Base-by-base conservation (phyloP, 2,113 vertebrate species). In the Oostethus manadensis region DNA sequence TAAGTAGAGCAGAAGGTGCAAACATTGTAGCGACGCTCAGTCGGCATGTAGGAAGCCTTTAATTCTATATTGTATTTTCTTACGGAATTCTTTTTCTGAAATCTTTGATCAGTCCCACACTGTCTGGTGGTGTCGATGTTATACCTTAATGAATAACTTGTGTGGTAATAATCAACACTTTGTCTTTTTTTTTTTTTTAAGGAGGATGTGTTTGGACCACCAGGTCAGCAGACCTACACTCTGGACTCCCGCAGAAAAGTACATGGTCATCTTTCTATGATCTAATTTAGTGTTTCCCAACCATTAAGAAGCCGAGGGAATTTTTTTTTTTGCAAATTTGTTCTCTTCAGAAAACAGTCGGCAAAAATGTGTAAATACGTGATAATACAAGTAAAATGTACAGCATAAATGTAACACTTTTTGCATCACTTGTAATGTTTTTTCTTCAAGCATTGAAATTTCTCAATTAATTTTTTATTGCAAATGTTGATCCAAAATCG, bases 171-270 rank as follows among this genome's bases (percentile, higher is more conserved):
- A 73, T 58, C 8, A 8, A 18, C 3, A 8, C 70, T 75, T 67
- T 60, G 14, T 16, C 35, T 84, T 78, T 66, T 80, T 62, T 89
- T 33, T 33, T 33, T 33, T 33, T 33, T 33, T 33, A 33, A 93
- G 86, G 94, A 97, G 70, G 95, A 95, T 33, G 88, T 89, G 56
- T 94, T 97, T 79, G 67, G 86, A 84, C 85, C 89, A 13, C 86
- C 78, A 46, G 93, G 90, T 67, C 92, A 91, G 66, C 94, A 93
- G 76, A 92, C 83, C 80, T 96, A 92, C 80, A 81, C 87, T 68
- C 73, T 88, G 50, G 96, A 97, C 67, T 87, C 85, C 58, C 85
- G 92, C 78, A 93, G 94, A 88, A 98, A 97, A 93, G 87, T 95
- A 90, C 68, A 78, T 75, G 1, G 16, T 26, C 22, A 10, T 6